Conservation (phyloP, 2,888 invertebrate species). For the Drosophila koepferae region DNA sequence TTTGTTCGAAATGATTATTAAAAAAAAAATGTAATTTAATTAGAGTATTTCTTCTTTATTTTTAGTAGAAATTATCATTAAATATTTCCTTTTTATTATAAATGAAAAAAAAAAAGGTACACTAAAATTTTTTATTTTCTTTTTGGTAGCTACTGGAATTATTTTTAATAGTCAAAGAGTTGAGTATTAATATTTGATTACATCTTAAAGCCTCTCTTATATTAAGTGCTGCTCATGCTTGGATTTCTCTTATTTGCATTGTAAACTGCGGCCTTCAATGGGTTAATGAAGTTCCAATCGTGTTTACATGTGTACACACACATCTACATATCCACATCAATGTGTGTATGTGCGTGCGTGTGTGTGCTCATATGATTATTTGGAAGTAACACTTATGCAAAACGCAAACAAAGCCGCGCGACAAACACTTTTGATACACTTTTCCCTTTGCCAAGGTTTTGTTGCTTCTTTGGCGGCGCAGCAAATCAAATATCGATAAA, state of each 20-base stretch:
- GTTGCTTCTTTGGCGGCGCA: conserved; percentile 48
- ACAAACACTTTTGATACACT: conserved; percentile 73
- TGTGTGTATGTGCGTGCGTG: not conserved
- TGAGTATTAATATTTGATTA: not conserved
- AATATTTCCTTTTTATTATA: no score
- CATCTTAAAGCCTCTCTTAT: not conserved
- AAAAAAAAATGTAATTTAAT: not conserved
- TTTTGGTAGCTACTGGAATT: not conserved
- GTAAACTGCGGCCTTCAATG: conserved; percentile 5
- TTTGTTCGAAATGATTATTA: not conserved
- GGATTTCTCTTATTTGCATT: conserved; percentile 1
- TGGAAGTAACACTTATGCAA: conserved; percentile 63
- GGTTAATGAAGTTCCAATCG: conserved; percentile 48
- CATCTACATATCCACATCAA: conserved; percentile 1
- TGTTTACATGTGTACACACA: conserved; percentile 37
- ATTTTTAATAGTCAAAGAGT: not conserved
- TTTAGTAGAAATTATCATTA: not conserved
- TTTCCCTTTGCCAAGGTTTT: conserved; percentile 33
- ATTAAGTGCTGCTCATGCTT: not conserved
- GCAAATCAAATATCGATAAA: conserved; percentile 78
- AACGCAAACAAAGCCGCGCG: conserved; percentile 78
- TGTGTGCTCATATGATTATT: conserved; percentile 14
- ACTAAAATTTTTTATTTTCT: not conserved
- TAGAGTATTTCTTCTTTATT: not conserved
- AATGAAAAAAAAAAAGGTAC: not conserved